Evolutionary conservation across 2,113 vertebrate genomes (phyloP).

Genomic region (Megaleporinus macrocephalus): DNA sequence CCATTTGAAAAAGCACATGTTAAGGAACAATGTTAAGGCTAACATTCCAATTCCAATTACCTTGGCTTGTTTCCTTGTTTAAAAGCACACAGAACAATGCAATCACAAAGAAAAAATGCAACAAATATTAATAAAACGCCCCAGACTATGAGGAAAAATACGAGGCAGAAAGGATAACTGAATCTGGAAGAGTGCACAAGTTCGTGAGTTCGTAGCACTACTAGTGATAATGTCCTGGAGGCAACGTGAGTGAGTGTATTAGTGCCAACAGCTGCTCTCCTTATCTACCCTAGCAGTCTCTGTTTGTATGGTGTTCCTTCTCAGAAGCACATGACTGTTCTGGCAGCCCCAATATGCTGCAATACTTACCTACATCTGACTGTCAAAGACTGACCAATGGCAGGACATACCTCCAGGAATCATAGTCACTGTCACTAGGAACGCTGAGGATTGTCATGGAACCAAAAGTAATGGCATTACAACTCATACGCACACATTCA

Average conservation of each 20-base stretch:
- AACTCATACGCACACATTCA: neutral
- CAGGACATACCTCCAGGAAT: slow-evolving; percentile 14
- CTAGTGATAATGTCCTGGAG: neutral
- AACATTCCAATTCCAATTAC: slow-evolving; percentile 31
- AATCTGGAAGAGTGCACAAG: neutral
- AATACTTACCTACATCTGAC: slow-evolving; percentile 47
- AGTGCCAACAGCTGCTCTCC: slow-evolving; percentile 9
- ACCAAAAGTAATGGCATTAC: slow-evolving; percentile 41
- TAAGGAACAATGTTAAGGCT: slow-evolving; percentile 27
- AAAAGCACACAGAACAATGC: slow-evolving; percentile 13
- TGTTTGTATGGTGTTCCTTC: neutral
- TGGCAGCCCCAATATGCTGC: slow-evolving; percentile 75
- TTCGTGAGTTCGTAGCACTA: slow-evolving; percentile 1
- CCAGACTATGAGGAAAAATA: neutral
- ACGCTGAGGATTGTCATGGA: slow-evolving; percentile 38
- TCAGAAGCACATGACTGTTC: slow-evolving; percentile 74
- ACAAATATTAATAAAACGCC: neutral
- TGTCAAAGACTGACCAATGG: slow-evolving; percentile 13
- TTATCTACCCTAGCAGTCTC: neutral
- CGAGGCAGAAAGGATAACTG: neutral
- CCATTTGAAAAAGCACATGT: slow-evolving; percentile 34
- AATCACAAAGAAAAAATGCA: neutral
- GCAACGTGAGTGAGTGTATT: slow-evolving; percentile 2
- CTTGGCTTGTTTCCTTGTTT: slow-evolving; percentile 13
- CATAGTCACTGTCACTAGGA: neutral